These are phyloP conservation scores for Sinonovacula constricta DNA, from an alignment of 1,140 invertebrate species.

Conservation along the genomic window DNA sequence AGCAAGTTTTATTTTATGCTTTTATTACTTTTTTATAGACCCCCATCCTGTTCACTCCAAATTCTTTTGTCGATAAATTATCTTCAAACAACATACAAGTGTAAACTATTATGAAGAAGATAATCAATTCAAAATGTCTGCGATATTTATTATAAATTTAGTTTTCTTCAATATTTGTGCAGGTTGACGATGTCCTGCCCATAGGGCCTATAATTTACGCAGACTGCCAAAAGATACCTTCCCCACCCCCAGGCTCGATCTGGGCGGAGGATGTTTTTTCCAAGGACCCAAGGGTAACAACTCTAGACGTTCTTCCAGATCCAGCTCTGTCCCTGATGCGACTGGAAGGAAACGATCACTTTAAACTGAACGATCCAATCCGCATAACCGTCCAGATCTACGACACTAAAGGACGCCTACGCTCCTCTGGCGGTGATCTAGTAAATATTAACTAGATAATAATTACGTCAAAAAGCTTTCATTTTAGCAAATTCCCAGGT, in stretches of 20 bases:
- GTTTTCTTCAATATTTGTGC: too few relatives aligned
- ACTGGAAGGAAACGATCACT: not conserved
- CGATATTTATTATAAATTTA: too few relatives aligned
- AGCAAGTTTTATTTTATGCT: too few relatives aligned
- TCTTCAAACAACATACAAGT: too few relatives aligned
- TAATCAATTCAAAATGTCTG: too few relatives aligned
- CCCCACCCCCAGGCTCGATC: not conserved
- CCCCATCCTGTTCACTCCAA: too few relatives aligned
- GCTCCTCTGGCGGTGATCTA: conserved; percentile 5
- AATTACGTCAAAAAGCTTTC: not conserved
- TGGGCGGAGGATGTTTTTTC: conserved; percentile 10
- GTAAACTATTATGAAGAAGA: too few relatives aligned
- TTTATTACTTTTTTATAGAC: too few relatives aligned
- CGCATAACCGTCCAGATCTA: not conserved
- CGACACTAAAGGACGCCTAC: not conserved
- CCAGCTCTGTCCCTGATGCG: not conserved
- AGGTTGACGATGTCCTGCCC: too few relatives aligned
- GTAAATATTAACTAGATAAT: conserved; percentile 3
- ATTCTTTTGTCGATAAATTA: too few relatives aligned
- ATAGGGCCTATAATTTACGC: conserved; percentile 2
- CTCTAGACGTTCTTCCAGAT: not conserved
- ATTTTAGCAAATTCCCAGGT: not conserved
- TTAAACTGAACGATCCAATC: conserved; percentile 2
- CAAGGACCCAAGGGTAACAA: not conserved
- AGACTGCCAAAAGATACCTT: not conserved